Conservation (phyloP, 2,888 invertebrate genomes). For the Phyto melanocephala region DNA sequence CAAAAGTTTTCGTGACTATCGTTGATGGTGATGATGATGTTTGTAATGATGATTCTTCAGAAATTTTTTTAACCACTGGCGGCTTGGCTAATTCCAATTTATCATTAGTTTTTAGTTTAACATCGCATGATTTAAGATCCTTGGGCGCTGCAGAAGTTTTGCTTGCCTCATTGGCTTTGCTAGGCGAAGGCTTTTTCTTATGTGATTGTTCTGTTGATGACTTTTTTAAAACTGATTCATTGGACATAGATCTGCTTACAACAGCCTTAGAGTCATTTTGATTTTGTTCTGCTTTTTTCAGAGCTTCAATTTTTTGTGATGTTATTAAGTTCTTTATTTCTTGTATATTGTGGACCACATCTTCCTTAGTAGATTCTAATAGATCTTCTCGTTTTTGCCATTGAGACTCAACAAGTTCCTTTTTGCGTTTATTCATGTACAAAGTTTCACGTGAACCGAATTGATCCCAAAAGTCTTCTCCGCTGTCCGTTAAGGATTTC, state of each 20-base stretch:
- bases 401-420: slow-evolving; percentile 79
- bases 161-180: background rate
- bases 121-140: background rate
- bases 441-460: slow-evolving; percentile 84
- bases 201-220: background rate
- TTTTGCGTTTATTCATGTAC: slow-evolving; percentile 81
- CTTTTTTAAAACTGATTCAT: slow-evolving; percentile 63
- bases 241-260: slow-evolving; percentile 61
- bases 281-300: slow-evolving; percentile 65
- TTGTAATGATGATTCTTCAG: slow-evolving; percentile 60
- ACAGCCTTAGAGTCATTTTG: slow-evolving; percentile 54
- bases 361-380: slow-evolving; percentile 53
- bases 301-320: slow-evolving; percentile 64
- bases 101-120: slow-evolving; percentile 62
- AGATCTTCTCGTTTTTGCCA: slow-evolving; percentile 65
- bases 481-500: slow-evolving; percentile 73
- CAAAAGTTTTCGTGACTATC: slow-evolving; percentile 58
- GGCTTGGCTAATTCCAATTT: slow-evolving; percentile 56
- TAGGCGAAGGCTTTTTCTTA: slow-evolving; percentile 26
- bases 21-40: slow-evolving; percentile 64
- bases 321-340: slow-evolving; percentile 64
- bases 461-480: slow-evolving; percentile 83
- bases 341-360: slow-evolving; percentile 63
- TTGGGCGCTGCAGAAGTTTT: slow-evolving; percentile 15
- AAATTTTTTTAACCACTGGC: slow-evolving; percentile 45